Conservation (phyloP, 1,140 invertebrate genomes). For the Gonatopus flavifemur region DNA sequence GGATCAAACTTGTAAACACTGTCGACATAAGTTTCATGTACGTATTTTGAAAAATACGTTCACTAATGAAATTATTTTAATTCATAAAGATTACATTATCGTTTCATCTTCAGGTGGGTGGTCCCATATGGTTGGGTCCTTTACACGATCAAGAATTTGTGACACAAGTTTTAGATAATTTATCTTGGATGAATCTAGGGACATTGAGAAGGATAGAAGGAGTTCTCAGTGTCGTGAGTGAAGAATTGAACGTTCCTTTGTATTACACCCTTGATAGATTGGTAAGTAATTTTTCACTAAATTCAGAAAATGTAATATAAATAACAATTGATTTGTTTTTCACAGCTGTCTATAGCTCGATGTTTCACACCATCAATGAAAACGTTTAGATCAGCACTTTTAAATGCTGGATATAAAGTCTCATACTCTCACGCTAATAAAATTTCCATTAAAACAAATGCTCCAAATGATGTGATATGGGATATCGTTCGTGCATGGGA, state of each 20-base stretch:
- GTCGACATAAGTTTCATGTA: constrained; percentile 74
- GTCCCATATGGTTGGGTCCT: constrained; percentile 90
- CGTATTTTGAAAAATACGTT: too few relatives aligned
- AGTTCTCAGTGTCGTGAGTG: constrained; percentile 69
- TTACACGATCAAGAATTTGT: constrained; percentile 85
- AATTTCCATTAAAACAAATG: constrained; percentile 91
- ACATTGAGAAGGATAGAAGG: constrained; percentile 79
- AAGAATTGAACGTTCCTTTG: constrained; percentile 87
- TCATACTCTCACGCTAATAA: constrained; percentile 89
- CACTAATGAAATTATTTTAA: too few relatives aligned
- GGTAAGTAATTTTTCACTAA: too few relatives aligned
- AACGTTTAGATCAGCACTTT: constrained; percentile 80
- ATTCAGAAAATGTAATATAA: too few relatives aligned
- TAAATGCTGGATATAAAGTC: constrained; percentile 91
- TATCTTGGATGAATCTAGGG: constrained; percentile 52
- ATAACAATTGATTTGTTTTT: too few relatives aligned
- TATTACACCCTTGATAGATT: constrained; percentile 79
- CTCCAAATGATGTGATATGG: constrained; percentile 86
- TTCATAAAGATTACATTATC: constrained; percentile 10
- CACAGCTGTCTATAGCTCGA: constrained; percentile 47
- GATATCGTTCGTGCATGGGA: constrained; percentile 87
- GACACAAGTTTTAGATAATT: constrained; percentile 52
- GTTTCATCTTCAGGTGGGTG: constrained; percentile 69
- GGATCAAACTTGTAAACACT: constrained; percentile 72
- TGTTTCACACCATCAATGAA: constrained; percentile 46